phyloP scores from a whole-genome alignment of 2,797 vertebrate genomes.

The Melopsittacus undulatus region DNA sequence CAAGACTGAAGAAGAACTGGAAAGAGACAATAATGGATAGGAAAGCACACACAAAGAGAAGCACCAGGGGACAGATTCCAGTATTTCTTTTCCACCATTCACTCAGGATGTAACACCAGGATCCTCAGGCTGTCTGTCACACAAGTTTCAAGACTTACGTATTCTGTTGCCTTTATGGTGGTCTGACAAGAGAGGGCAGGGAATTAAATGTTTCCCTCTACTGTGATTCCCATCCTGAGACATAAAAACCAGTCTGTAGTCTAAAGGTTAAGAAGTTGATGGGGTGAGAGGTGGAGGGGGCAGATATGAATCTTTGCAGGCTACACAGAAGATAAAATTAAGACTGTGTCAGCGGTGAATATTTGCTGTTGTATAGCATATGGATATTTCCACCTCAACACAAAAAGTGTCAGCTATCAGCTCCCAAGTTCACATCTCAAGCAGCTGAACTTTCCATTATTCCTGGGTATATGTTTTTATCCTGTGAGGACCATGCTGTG shows the following conservation, averaged over 20 bases:
- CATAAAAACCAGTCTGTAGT: neutral
- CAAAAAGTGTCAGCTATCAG: neutral
- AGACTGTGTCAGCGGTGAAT: neutral
- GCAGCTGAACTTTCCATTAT: neutral
- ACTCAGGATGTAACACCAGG: neutral
- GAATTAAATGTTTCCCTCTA: neutral
- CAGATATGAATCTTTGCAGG: neutral
- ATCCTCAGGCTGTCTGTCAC: neutral
- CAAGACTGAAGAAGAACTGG: neutral
- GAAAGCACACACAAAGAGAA: neutral
- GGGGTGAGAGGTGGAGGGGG: accelerated
- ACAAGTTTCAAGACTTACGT: neutral
- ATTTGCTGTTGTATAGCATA: neutral
- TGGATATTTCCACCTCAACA: neutral
- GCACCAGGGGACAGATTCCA: neutral
- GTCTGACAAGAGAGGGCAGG: neutral
- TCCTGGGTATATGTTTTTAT: neutral
- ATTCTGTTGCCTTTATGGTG: neutral
- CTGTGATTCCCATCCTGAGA: neutral
- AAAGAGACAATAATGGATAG: neutral
- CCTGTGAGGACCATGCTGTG: neutral
- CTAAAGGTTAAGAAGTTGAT: neutral
- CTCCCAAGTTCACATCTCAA: neutral
- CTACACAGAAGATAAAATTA: neutral
- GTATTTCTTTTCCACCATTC: neutral